These are phyloP conservation scores for Dioctria rufipes DNA, from an alignment of 2,888 invertebrate genomes.

Conservation along the genomic window DNA sequence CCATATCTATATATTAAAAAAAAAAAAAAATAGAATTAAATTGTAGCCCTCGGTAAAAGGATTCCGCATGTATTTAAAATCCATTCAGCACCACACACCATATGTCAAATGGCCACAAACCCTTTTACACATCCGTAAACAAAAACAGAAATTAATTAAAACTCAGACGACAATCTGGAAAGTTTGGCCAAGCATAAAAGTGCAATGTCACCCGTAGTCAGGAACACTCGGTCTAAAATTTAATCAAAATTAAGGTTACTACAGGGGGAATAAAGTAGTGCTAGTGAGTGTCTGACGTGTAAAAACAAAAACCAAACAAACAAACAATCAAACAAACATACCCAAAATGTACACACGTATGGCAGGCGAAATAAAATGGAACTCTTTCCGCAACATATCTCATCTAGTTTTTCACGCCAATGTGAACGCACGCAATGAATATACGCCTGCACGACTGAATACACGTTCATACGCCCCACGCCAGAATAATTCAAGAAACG, in stretches of 20 bases:
- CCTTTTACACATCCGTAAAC: no score
- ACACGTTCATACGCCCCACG: not conserved
- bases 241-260: conserved; percentile 29
- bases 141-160: conserved; percentile 24
- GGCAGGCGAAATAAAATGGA: conserved; percentile 6
- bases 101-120: no score
- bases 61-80: no score
- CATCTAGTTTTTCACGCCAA: conserved; percentile 38
- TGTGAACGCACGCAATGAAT: conserved; percentile 1
- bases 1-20: no score
- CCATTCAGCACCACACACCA: no score
- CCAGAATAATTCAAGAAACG: conserved; percentile 32
- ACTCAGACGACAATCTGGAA: conserved; percentile 4
- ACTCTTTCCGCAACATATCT: conserved; percentile 36
- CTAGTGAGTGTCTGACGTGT: not conserved
- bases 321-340: not conserved
- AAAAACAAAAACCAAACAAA: no score
- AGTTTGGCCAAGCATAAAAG: conserved; percentile 37
- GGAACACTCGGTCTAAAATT: not conserved
- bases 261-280: not conserved
- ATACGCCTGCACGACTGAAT: not conserved
- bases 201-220: conserved; percentile 2
- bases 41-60: no score
- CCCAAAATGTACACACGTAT: conserved; percentile 8
- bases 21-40: no score